Evolutionary conservation across 1,140 invertebrate species (phyloP).

Genomic region (Diplogasteroides magnus): DNA sequence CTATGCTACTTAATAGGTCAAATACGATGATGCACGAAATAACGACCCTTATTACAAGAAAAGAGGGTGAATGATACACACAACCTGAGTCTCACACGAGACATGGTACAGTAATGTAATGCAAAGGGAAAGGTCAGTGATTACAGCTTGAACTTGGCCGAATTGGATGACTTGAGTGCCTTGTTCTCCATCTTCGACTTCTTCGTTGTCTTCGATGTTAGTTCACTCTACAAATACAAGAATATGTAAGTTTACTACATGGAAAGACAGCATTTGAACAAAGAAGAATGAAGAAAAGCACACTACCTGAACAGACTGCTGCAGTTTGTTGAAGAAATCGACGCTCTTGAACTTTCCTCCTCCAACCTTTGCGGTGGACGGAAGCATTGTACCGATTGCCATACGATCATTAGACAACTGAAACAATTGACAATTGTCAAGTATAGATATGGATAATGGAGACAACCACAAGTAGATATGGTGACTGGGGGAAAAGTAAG

Average conservation of each 20-base stretch:
- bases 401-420: background rate
- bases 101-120: no score
- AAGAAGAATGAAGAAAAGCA: no score
- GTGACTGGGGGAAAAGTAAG: background rate
- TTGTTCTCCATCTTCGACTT: background rate
- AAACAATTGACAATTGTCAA: background rate
- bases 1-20: no score
- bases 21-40: no score
- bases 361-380: background rate
- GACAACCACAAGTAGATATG: background rate
- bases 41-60: no score
- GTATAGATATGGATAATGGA: background rate
- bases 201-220: background rate
- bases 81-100: no score
- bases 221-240: background rate
- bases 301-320: background rate
- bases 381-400: background rate
- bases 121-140: no score
- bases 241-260: background rate
- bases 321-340: background rate
- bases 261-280: background rate
- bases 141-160: constrained; percentile 1
- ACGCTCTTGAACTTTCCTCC: background rate
- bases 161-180: background rate
- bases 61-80: no score